A percentile compares a stretch with the other conserved stretches of the same genome.
phyloP scores from a whole-genome alignment of 1,140 invertebrate genomes.

The Panulirus ornatus region DNA sequence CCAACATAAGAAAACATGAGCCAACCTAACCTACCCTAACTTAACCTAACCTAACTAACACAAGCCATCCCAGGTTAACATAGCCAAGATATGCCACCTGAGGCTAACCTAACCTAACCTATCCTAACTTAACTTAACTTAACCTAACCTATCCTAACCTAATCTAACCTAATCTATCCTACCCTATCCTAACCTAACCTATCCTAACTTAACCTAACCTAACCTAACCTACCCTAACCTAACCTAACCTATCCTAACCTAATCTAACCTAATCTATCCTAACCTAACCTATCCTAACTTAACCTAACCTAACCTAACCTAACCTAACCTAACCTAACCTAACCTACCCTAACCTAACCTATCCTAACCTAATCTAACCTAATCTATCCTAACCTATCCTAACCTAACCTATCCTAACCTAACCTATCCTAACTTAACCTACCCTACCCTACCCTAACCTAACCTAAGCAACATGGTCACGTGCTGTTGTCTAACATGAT shows the following conservation, averaged over 20 bases:
- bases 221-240: neutral
- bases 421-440: neutral
- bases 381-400: neutral
- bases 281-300: neutral
- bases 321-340: neutral
- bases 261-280: neutral
- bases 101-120: too few species aligned
- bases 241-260: neutral
- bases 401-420: constrained; percentile 4
- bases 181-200: neutral
- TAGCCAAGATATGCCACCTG: too few species aligned
- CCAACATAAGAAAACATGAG: too few species aligned
- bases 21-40: too few species aligned
- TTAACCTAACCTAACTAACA: too few species aligned
- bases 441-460: neutral
- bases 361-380: neutral
- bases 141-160: too few species aligned
- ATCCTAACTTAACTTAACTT: too few species aligned
- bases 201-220: neutral
- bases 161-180: neutral
- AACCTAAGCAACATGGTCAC: too few species aligned
- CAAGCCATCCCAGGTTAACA: too few species aligned
- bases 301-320: neutral
- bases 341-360: neutral
- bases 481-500: too few species aligned